Percentiles rank a stretch among this genome's conserved stretches.
These are phyloP conservation scores for Episyrphus balteatus DNA, from an alignment of 1,140 invertebrate species.

Conservation along the genomic window DNA sequence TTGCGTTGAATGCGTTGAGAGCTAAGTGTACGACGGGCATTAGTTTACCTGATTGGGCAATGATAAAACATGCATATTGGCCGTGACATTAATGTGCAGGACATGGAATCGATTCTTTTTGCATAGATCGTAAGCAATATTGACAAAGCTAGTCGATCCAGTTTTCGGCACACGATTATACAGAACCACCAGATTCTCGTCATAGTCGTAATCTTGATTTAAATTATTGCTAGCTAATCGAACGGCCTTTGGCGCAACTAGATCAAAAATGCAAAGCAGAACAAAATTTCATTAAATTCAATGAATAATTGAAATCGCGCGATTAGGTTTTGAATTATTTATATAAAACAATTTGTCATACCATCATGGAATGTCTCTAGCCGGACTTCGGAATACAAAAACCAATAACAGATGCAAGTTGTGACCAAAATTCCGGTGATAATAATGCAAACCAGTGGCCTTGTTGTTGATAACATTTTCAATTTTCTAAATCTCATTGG, in stretches of 20 bases:
- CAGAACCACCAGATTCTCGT: slow-evolving; percentile 66
- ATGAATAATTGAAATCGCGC: background rate
- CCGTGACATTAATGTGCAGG: slow-evolving; percentile 93
- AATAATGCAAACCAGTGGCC: slow-evolving; percentile 20
- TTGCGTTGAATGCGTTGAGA: too few relatives aligned
- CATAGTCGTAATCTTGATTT: slow-evolving; percentile 21
- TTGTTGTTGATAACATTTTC: slow-evolving; percentile 22
- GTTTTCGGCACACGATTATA: slow-evolving; percentile 98
- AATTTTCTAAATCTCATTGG: too few relatives aligned
- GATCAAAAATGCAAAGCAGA: background rate
- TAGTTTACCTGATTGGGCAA: slow-evolving; percentile 79
- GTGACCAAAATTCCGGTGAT: slow-evolving; percentile 13
- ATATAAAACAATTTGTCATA: background rate
- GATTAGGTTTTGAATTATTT: background rate
- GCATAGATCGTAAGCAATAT: slow-evolving; percentile 93
- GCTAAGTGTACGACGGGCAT: too few relatives aligned
- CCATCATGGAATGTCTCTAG: slow-evolving; percentile 13
- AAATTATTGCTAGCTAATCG: background rate
- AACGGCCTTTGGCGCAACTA: background rate
- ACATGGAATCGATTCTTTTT: slow-evolving; percentile 84
- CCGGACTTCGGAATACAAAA: slow-evolving; percentile 18
- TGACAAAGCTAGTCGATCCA: slow-evolving; percentile 96
- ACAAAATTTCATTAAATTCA: background rate
- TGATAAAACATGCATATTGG: slow-evolving; percentile 87
- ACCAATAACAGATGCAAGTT: slow-evolving; percentile 20